Conservation (phyloP, 1,140 invertebrate genomes). For the Drosophila pandora region DNA sequence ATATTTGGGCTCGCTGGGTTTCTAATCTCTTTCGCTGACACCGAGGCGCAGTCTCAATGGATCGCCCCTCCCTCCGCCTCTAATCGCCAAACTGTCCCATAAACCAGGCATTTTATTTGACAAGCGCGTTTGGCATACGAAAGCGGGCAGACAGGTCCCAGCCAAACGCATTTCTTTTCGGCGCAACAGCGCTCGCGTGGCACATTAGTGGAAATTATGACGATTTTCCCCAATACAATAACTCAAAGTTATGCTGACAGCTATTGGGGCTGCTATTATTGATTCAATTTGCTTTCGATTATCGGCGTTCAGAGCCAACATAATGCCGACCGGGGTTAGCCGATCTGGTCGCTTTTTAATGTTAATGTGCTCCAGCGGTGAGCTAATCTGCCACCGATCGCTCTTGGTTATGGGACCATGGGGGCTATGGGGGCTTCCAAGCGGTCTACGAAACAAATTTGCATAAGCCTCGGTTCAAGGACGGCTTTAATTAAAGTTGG, state of each 20-base stretch:
- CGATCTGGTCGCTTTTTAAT: slow-evolving; percentile 49
- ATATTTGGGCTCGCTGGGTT: slow-evolving; percentile 55
- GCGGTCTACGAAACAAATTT: slow-evolving; percentile 46
- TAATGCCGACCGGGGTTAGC: slow-evolving; percentile 38
- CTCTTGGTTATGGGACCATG: slow-evolving; percentile 39
- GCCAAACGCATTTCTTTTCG: slow-evolving; percentile 67
- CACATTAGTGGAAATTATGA: slow-evolving; percentile 79
- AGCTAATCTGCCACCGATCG: slow-evolving; percentile 54
- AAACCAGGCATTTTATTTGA: slow-evolving; percentile 80
- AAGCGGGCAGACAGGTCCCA: slow-evolving; percentile 24
- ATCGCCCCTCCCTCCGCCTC: slow-evolving; percentile 38
- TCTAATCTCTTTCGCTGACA: slow-evolving; percentile 73
- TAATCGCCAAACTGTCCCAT: slow-evolving; percentile 81
- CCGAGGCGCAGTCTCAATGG: slow-evolving; percentile 68
- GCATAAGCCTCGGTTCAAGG: slow-evolving; percentile 24
- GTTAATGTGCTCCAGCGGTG: slow-evolving; percentile 51
- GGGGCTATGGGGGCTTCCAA: slow-evolving; percentile 40
- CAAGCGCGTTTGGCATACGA: slow-evolving; percentile 71
- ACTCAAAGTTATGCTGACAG: slow-evolving; percentile 72
- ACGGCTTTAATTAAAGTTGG: slow-evolving; percentile 51
- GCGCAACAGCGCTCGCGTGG: slow-evolving; percentile 29
- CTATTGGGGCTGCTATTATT: slow-evolving; percentile 66
- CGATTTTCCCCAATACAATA: slow-evolving; percentile 70
- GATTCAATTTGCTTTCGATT: slow-evolving; percentile 79
- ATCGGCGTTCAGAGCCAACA: slow-evolving; percentile 41